Conservation (phyloP, 1,140 invertebrate genomes). For the Drosophila cardini region DNA sequence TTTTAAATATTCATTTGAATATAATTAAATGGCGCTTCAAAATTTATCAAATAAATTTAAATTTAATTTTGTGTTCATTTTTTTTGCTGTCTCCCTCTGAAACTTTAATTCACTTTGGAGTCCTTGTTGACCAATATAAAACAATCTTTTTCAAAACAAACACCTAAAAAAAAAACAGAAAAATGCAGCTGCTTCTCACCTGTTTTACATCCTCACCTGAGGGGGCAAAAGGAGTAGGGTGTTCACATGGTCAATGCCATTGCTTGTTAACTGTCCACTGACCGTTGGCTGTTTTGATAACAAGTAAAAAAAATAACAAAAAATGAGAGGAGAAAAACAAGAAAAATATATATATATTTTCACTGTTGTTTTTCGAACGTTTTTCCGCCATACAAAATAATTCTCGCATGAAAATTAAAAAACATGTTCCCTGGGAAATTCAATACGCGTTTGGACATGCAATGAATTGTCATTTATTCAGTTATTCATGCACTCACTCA, state of each 20-base stretch:
- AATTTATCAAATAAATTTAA: too few relatives aligned
- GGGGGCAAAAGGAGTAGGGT: background rate
- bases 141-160: constrained; percentile 41
- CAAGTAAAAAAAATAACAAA: constrained; percentile 10
- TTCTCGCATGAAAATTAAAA: constrained; percentile 77
- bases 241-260: constrained; percentile 63
- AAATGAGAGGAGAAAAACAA: constrained; percentile 13
- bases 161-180: constrained; percentile 27
- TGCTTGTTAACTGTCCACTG: constrained; percentile 50
- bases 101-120: constrained; percentile 15
- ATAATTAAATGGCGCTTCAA: too few relatives aligned
- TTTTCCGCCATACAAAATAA: constrained; percentile 74
- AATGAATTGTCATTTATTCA: constrained; percentile 49
- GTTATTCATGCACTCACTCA: constrained; percentile 31
- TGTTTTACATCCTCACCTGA: constrained; percentile 20
- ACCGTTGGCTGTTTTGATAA: constrained; percentile 56
- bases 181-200: constrained; percentile 43
- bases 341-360: constrained; percentile 14
- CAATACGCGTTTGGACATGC: constrained; percentile 72
- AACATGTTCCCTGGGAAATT: constrained; percentile 76
- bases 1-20: too few relatives aligned
- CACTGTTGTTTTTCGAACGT: constrained; percentile 37
- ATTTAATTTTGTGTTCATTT: background rate
- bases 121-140: constrained; percentile 32
- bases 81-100: background rate